A percentile compares a stretch with the other conserved stretches of the same genome.
Evolutionary conservation across 2,797 vertebrate species (phyloP).

Genomic region (Syndactyla subalaris): DNA sequence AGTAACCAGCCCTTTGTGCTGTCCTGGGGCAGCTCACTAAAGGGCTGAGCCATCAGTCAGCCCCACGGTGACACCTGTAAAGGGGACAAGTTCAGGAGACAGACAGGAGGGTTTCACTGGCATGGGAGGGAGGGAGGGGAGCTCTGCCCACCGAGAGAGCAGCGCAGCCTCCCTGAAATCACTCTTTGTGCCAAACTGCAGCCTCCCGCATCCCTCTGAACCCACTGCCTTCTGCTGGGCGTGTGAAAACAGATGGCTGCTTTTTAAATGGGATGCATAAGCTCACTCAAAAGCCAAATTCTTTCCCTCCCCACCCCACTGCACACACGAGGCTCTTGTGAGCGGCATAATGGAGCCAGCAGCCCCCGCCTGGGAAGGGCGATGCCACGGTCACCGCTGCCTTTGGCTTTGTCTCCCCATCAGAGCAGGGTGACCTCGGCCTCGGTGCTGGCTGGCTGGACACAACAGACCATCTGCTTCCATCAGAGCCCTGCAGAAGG

Average conservation of each 20-base stretch:
- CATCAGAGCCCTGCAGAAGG: background rate
- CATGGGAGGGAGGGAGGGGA: accelerated
- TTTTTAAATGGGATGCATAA: background rate
- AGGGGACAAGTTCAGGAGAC: accelerated
- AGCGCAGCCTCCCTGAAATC: background rate
- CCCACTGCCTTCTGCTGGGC: slow-evolving; percentile 47
- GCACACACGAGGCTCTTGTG: slow-evolving; percentile 13
- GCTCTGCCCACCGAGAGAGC: background rate
- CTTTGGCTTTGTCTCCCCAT: background rate
- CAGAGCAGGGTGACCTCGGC: background rate
- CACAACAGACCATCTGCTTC: slow-evolving; percentile 50
- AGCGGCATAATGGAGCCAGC: background rate
- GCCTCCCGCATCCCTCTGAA: slow-evolving; percentile 25
- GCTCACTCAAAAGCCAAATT: slow-evolving; percentile 45
- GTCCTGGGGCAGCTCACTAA: background rate
- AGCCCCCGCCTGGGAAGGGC: background rate
- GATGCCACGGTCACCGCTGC: background rate
- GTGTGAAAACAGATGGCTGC: slow-evolving; percentile 48
- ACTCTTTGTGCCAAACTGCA: slow-evolving; percentile 3
- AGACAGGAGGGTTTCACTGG: background rate
- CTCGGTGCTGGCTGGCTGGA: background rate
- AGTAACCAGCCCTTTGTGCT: background rate
- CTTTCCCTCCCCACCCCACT: background rate
- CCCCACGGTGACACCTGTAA: accelerated
- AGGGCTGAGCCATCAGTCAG: background rate